Evolutionary conservation across 2,113 vertebrate species (phyloP), one percentile per base, ranked within the genome.

Genomic region (Platichthys flesus): DNA sequence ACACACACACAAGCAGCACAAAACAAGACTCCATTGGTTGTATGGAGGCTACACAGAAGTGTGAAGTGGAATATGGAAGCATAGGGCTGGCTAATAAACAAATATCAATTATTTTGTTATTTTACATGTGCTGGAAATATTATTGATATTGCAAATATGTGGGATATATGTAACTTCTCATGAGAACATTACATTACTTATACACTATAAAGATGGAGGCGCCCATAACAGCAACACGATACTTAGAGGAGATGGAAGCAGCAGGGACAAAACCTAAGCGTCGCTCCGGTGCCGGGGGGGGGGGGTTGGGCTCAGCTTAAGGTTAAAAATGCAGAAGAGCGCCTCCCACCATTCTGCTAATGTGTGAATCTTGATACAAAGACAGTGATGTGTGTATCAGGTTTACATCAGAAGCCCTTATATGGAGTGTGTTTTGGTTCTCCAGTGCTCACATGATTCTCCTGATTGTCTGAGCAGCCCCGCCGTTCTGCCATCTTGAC

Each of bases 401-500:
- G 55, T 56, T n/a, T 51, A 24, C 31, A 49, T 67, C 45, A 71
- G 42, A 52, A 16, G 26, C 23, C 56, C 60, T 57, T 52, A 1
- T 1, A 51, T 18, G 18, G 47, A 49, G 12, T 45, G 24, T 18
- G 18, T 16, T 24, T 28, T 62, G 67, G 37, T 69, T 71, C 57
- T 77, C 24, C 28, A 70, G 40, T 69, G 37, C 73, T 47, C 31
- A 16, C 69, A 76, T 54, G 69, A 78, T 79, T 72, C 47, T 79
- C 68, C 67, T 77, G 71, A 80, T 37, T 55, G 42, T 60, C 79
- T 59, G 57, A 78, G 56, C 55, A 65, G 57, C 67, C 68, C 66
- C 85, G 82, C 76, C 40, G 28, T 75, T 61, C 64, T 76, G 57
- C 79, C 77, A 82, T 85, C 71, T 84, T 72, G 79, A 85, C 51